Evolutionary conservation across 2,888 invertebrate species (phyloP).

Genomic region (Hypolimnas misippus): DNA sequence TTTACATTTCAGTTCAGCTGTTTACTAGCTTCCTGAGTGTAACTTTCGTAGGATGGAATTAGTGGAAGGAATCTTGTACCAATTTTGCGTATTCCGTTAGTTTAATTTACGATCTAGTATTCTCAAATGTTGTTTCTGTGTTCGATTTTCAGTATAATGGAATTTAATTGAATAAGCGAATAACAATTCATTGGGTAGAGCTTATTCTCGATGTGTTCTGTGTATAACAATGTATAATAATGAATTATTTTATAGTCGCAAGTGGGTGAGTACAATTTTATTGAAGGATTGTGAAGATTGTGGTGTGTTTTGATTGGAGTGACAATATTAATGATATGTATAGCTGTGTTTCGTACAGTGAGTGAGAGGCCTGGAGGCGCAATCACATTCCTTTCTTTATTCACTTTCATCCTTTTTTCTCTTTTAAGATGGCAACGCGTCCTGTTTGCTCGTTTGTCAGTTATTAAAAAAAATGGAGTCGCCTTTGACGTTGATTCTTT

Average conservation of each 20-base stretch:
- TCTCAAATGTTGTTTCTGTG: not conserved
- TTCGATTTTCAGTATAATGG: not conserved
- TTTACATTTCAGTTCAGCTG: slow-evolving; percentile 68
- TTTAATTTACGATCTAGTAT: not conserved
- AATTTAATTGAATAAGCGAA: slow-evolving; percentile 3
- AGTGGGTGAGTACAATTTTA: too few species aligned
- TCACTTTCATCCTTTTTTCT: too few species aligned
- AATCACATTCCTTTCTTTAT: too few species aligned
- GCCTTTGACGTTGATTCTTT: too few species aligned
- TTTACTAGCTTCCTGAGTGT: slow-evolving; percentile 55
- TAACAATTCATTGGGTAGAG: not conserved
- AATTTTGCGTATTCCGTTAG: slow-evolving; percentile 13
- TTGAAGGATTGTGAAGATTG: too few species aligned
- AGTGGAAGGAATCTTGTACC: slow-evolving; percentile 55
- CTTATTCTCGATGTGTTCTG: not conserved
- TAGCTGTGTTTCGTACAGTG: too few species aligned
- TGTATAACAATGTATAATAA: not conserved
- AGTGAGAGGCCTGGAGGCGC: too few species aligned
- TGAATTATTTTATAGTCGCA: not conserved
- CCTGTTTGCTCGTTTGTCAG: too few species aligned
- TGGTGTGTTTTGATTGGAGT: too few species aligned
- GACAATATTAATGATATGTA: too few species aligned
- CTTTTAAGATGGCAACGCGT: too few species aligned
- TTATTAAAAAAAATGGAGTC: too few species aligned
- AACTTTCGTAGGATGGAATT: slow-evolving; percentile 50